phyloP scores from a whole-genome alignment of 1,140 invertebrate species.

The Drosophila takahashii region DNA sequence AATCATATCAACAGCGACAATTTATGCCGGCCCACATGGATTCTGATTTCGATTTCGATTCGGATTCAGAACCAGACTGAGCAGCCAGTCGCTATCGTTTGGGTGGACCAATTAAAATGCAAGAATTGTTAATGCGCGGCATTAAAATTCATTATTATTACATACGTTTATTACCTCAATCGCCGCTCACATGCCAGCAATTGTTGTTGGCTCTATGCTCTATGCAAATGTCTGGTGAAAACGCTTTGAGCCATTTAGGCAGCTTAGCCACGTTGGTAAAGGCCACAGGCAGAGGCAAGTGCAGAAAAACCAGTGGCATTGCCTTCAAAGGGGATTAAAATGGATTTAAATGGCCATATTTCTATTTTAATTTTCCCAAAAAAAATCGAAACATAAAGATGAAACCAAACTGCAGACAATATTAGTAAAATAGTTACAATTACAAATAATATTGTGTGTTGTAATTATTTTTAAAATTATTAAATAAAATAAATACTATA shows the following conservation, averaged over 20 bases:
- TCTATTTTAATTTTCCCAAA: too few relatives aligned
- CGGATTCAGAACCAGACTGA: conserved; percentile 1
- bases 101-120: conserved; percentile 78
- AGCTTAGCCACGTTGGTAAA: conserved; percentile 27
- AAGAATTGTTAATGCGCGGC: conserved; percentile 82
- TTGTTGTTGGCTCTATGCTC: conserved; percentile 39
- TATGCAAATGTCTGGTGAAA: conserved; percentile 66
- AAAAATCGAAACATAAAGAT: too few relatives aligned
- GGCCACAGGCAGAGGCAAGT: conserved; percentile 25
- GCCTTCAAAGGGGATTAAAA: not conserved
- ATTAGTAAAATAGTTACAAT: too few relatives aligned
- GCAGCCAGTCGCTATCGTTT: conserved; percentile 23
- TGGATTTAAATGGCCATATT: too few relatives aligned
- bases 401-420: too few relatives aligned
- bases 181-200: conserved; percentile 37
- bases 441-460: too few relatives aligned
- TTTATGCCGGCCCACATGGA: conserved; percentile 76
- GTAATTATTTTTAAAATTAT: too few relatives aligned
- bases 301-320: conserved; percentile 26
- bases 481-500: too few relatives aligned
- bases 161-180: conserved; percentile 78
- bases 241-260: conserved; percentile 67
- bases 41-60: conserved; percentile 15
- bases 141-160: conserved; percentile 84
- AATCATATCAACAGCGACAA: conserved; percentile 81